Conservation (phyloP, 1,140 invertebrate species). For the Lasioglossum albipes region DNA sequence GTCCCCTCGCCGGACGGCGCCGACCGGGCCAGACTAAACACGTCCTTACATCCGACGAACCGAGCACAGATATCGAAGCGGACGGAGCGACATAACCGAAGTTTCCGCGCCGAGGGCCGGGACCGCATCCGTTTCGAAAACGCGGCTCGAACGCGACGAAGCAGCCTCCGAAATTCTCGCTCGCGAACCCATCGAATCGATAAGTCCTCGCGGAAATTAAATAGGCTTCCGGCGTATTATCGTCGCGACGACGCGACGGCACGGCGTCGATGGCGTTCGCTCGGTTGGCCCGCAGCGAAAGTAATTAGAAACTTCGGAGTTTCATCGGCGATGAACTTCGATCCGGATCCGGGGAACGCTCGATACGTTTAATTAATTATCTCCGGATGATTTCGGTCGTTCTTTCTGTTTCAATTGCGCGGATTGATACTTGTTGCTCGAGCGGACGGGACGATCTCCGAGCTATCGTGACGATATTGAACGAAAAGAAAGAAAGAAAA, state of each 20-base stretch:
- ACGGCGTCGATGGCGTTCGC: background rate
- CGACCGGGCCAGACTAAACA: too few relatives aligned
- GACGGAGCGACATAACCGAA: background rate
- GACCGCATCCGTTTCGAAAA: background rate
- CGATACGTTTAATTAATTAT: background rate
- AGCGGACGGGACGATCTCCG: background rate
- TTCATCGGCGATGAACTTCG: background rate
- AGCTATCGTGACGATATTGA: background rate
- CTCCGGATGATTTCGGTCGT: background rate
- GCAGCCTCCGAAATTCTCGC: background rate
- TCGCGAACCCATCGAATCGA: background rate
- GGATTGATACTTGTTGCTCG: background rate
- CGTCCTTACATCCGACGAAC: too few relatives aligned
- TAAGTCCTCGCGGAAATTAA: background rate
- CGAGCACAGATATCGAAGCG: background rate
- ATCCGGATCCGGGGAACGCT: background rate
- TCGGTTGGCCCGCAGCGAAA: background rate
- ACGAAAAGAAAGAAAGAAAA: background rate
- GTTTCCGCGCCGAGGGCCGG: background rate
- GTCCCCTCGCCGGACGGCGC: too few relatives aligned
- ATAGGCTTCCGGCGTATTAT: background rate
- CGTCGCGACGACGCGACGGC: background rate
- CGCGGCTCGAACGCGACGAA: background rate
- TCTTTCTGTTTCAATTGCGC: background rate
- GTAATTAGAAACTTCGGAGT: slow-evolving; percentile 25